Base-by-base conservation (phyloP, 2,797 vertebrate genomes). In the Lates japonicus region DNA sequence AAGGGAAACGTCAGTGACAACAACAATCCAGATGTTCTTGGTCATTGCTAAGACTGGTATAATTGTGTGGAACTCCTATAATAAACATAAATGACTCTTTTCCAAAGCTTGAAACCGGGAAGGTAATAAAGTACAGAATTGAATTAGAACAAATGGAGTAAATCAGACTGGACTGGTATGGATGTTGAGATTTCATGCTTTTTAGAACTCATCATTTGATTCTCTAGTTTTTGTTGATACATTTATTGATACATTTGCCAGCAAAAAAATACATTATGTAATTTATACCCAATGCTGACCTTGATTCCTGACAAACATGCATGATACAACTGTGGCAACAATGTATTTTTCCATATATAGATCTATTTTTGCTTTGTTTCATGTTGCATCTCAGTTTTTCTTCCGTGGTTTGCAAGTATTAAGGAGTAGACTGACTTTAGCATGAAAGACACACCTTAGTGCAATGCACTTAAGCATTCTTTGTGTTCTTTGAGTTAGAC, bases 1-100 rank as follows among this genome's bases (percentile, higher is more conserved):
- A 85, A 84, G 55, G 51, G 72, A 16, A 75, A 77, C 37, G 55
- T 10, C 33, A 16, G 13, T 59, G 51, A 71, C 67, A 76, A 29
- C 62, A 60, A 76, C 16, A 58, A 66, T n/a, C 22, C 31, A 37
- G 42, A 35, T 35, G 61, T 59, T 75, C 58, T 65, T 62, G 49
- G 63, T 76, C 46, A 70, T 74, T 54, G 48, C 29, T 42, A 54
- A 41, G 62, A 67, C 22, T 60, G 46, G 4, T 62, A 29, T 42
- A 76, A 61, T 4, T 60, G 48, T 67, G 22, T 31, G 3, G 3
- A 22, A 5, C 22, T 54, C 54, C 19, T 55, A 22, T 52, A 39
- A 54, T 64, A 68, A 64, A 76, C 49, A 62, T 29, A n/a, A 75
- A 67, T 9, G 4, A 14, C 20, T 67, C 1, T 13, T 49, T 33